Evolutionary conservation across 2,888 invertebrate species (phyloP), one percentile per base, ranked within the genome.

Genomic region (Drosophila longiperda): DNA sequence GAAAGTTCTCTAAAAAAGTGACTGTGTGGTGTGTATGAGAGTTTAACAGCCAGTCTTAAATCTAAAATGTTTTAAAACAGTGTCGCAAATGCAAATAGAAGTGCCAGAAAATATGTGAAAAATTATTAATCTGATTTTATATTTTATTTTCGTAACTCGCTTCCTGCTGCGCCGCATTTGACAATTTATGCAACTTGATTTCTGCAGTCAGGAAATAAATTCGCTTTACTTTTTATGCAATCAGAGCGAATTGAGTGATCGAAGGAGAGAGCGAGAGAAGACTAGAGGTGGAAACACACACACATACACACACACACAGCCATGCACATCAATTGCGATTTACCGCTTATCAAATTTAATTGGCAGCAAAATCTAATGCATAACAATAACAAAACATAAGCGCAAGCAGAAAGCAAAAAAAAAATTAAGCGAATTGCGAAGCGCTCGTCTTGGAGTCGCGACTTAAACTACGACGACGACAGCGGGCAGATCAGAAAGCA

Each of bases 181-280:
- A 78, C 83, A 88, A 75, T 86, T 87, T 85, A 89, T 86, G 89
- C 85, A 89, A 85, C 72, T 58, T 40, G 45, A 53, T 36, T 49
- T 66, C 52, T 40, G 66, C 57, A 75, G 61, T 73, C 89, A 82
- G 85, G 85, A 87, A 85, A 80, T 66, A 62, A 75, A 72, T 85
- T 85, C 81, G 71, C 87, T 82, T 86, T 76, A 89, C 89, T 87
- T 87, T 89, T 89, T 86, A 86, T 86, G 88, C 86, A 85, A 89
- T 67, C 69, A 63, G 74, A 74, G 82, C 64, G 73, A 73, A 50
- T 72, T 55, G 55, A 67, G 59, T 32, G 26, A 26, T 53, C 26
- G 42, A 20, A n/a, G 50, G 29, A 48, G 34, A 33, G 57, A 32
- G 53, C 11, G 54, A 34, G 33, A 9, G 15, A 3, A 26, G 12